phyloP scores from a whole-genome alignment of 2,797 vertebrate genomes.

The Phoebastria nigripes region DNA sequence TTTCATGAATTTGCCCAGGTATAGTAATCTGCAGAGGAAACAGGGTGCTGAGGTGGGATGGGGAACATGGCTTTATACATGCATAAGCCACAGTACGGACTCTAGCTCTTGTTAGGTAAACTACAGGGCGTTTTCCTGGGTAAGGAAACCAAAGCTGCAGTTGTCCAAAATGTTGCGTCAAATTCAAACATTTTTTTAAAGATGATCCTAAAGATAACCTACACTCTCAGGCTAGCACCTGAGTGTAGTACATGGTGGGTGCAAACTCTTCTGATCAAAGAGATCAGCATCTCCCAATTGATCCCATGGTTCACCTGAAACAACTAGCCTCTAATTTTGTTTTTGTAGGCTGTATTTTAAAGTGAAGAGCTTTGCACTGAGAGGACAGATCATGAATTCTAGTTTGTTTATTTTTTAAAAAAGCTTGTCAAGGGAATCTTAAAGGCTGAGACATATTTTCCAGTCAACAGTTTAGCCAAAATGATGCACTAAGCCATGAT shows the following conservation, averaged over 20 bases:
- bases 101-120: background rate
- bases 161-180: background rate
- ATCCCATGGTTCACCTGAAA: background rate
- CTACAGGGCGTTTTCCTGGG: background rate
- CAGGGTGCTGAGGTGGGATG: background rate
- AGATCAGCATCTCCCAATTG: background rate
- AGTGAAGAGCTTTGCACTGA: background rate
- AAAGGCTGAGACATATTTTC: background rate
- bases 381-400: background rate
- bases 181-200: background rate
- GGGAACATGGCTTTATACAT: background rate
- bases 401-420: background rate
- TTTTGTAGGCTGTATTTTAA: background rate
- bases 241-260: too few relatives aligned
- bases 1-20: background rate
- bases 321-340: background rate
- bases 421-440: background rate
- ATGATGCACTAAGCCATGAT: background rate
- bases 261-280: background rate
- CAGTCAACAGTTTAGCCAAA: background rate
- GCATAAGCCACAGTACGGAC: background rate
- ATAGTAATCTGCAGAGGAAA: background rate
- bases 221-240: rapidly evolving
- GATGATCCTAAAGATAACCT: background rate
- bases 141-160: background rate